Evolutionary conservation across 2,797 vertebrate genomes (phyloP), one percentile per base, ranked within the genome.

Genomic region (Vespertilio murinus): DNA sequence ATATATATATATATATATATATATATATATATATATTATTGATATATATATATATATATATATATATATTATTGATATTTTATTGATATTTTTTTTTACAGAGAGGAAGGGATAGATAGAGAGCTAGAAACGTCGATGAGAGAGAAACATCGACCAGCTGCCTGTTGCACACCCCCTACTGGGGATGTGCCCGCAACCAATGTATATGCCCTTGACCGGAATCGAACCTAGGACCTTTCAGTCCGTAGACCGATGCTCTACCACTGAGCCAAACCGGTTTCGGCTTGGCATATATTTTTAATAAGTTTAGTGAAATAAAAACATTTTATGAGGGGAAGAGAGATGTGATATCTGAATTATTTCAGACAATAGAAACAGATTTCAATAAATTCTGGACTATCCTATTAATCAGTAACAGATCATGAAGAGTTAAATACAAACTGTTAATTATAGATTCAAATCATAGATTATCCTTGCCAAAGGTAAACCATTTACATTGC

Each of bases 281-380:
- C 64, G 25, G 38, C 10, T 12, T 67, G 25, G 38, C 10, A 87
- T 22, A 45, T 65, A 78, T 49, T 93, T 81, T 92, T 65, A 78
- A 38, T 59, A 52, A 84, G 67, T 84, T 86, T 77, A 94, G 28
- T 89, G 33, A 92, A 85, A 94, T 73, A 89, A 94, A 93, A 92
- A 89, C 40, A 93, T 61, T 88, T 91, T 92, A 74, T 13, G 1
- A 40, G 20, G 16, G 6, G 8, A 13, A 61, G 28, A 23, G 13
- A n/a, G 18, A 74, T 83, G 4, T 64, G 14, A 30, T 90, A 94
- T 88, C 65, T 75, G 18, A 88, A 83, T 25, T 83, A 94, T 49
- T 95, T 95, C 75, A 87, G 42, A 83, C 40, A 77, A 5, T 23
- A 83, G 33, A 91, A 92, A 78, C 28, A 61, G 30, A 83, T 56